phyloP scores from a whole-genome alignment of 2,113 vertebrate genomes.

The Peromyscus leucopus region DNA sequence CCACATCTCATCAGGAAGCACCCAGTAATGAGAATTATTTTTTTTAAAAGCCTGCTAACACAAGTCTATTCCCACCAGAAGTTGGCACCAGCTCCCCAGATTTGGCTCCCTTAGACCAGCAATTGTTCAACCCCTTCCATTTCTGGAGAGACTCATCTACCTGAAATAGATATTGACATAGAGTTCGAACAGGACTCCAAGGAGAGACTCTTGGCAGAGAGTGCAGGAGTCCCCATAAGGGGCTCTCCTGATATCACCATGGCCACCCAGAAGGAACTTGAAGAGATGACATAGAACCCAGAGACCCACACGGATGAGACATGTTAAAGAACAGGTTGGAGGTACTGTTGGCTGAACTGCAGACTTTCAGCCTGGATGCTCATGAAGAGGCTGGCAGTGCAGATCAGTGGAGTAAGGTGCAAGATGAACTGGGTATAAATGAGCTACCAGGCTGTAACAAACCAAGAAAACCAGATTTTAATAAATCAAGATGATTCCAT shows the following conservation, averaged over 20 bases:
- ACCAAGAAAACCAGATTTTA: not conserved
- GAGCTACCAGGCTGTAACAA: conserved; percentile 85
- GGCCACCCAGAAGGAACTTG: conserved; percentile 90
- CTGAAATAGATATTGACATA: conserved; percentile 90
- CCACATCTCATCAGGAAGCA: conserved; percentile 79
- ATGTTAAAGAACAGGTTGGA: conserved; percentile 90
- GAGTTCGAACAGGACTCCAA: conserved; percentile 86
- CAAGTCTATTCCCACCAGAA: conserved; percentile 60
- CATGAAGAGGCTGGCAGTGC: conserved; percentile 79
- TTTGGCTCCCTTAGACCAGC: conserved; percentile 87
- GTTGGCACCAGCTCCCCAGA: conserved; percentile 72
- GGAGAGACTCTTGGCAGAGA: conserved; percentile 72
- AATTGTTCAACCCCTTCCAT: conserved; percentile 93
- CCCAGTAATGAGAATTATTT: conserved; percentile 22
- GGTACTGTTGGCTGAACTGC: conserved; percentile 91
- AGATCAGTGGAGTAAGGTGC: conserved; percentile 72
- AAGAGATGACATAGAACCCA: conserved; percentile 94
- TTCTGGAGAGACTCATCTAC: conserved; percentile 94
- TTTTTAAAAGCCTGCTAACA: conserved; percentile 52
- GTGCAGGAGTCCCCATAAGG: conserved; percentile 73
- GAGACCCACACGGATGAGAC: conserved; percentile 91
- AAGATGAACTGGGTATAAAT: conserved; percentile 74
- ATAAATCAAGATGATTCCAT: conserved; percentile 82
- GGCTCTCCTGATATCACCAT: conserved; percentile 86
- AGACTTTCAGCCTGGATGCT: conserved; percentile 88